These are phyloP conservation scores for Paradoxurus hermaphroditus DNA, from an alignment of 2,113 vertebrate species.

Conservation along the genomic window DNA sequence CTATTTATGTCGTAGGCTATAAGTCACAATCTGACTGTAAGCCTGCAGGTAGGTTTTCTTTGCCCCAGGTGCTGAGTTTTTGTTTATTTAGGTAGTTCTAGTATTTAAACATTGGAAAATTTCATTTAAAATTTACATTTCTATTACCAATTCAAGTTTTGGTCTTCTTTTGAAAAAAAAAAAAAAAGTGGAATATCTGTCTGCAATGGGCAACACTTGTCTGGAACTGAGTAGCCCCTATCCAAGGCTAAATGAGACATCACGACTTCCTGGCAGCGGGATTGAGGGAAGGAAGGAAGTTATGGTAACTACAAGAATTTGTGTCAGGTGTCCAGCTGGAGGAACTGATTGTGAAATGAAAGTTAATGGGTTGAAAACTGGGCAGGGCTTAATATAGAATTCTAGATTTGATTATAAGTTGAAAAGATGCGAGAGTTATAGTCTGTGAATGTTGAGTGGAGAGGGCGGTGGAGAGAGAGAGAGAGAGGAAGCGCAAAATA, in stretches of 20 bases:
- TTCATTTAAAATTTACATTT: not conserved
- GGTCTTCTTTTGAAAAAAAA: not conserved
- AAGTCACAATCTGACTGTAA: too few relatives aligned
- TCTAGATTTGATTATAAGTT: not conserved
- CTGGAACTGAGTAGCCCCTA: not conserved
- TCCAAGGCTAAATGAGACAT: not conserved
- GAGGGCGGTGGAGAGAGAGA: too few relatives aligned
- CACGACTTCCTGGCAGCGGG: not conserved
- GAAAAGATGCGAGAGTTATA: not conserved
- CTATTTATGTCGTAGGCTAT: not conserved
- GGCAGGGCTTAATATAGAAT: not conserved
- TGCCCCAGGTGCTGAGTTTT: not conserved
- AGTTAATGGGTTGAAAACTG: not conserved
- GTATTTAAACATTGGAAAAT: not conserved
- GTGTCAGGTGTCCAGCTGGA: not conserved
- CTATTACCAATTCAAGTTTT: not conserved
- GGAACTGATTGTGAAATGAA: not conserved
- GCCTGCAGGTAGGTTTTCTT: not conserved
- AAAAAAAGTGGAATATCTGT: not conserved
- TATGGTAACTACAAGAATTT: not conserved
- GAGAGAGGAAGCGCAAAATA: not conserved
- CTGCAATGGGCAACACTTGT: not conserved
- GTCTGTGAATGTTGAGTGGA: not conserved
- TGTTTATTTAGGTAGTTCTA: not conserved
- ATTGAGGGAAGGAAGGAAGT: not conserved